Percentiles rank a stretch among this genome's conserved stretches.
Evolutionary conservation across 1,140 invertebrate genomes (phyloP).

Genomic region (Brachionus manjavacas): DNA sequence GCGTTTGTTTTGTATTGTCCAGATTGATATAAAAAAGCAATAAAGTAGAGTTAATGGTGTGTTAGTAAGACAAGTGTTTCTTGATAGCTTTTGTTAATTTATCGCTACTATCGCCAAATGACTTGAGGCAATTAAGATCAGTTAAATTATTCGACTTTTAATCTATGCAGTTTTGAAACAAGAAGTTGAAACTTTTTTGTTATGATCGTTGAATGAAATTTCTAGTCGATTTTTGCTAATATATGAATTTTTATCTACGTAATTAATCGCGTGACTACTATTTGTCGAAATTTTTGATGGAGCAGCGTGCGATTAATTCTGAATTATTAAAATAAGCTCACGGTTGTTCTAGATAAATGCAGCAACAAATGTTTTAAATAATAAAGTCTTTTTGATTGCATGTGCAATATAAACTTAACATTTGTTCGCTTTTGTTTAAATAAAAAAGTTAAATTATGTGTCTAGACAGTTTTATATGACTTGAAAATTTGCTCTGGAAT

Average conservation of each 20-base stretch:
- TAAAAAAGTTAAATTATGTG: too few species aligned
- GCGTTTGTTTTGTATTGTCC: constrained; percentile 15
- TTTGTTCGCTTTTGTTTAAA: background rate
- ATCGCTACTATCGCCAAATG: background rate
- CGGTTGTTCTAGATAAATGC: background rate
- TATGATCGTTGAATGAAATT: background rate
- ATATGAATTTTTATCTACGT: constrained; percentile 35
- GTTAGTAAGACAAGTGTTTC: background rate
- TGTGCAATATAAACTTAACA: background rate
- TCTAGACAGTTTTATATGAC: background rate
- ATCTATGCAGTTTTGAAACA: background rate
- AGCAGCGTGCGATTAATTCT: background rate
- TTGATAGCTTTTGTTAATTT: background rate
- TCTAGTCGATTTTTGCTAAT: constrained; percentile 16
- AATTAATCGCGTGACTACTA: background rate
- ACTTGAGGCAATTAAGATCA: background rate
- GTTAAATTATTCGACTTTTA: background rate
- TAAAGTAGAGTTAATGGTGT: background rate
- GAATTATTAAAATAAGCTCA: background rate
- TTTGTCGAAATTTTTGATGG: background rate
- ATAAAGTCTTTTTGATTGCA: background rate
- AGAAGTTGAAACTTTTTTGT: background rate
- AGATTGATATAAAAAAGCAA: background rate
- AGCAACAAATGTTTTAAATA: background rate
- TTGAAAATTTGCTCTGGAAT: too few species aligned